These are phyloP conservation scores for Apamea monoglypha DNA, from an alignment of 2,888 invertebrate species.

Conservation along the genomic window DNA sequence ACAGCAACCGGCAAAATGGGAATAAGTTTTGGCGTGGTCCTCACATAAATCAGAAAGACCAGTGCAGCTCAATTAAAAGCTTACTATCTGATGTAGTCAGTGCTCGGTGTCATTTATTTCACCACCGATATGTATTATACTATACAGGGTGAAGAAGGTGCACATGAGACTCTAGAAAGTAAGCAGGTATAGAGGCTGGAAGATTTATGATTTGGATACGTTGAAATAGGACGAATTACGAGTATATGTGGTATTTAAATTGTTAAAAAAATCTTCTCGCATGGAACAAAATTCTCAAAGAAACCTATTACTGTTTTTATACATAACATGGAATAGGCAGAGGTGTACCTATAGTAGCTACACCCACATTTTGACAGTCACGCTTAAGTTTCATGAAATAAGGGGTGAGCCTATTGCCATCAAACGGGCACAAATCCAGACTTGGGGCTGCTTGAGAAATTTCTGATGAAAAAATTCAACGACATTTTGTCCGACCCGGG, in stretches of 20 bases:
- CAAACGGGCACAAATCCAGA: too few relatives aligned
- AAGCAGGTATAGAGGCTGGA: background rate
- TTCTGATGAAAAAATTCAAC: too few relatives aligned
- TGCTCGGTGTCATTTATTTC: conserved; percentile 79
- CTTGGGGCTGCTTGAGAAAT: too few relatives aligned
- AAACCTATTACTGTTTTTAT: background rate
- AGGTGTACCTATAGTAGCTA: too few relatives aligned
- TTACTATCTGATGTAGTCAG: conserved; percentile 84
- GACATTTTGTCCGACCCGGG: too few relatives aligned
- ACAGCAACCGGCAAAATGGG: conserved; percentile 82
- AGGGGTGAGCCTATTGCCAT: too few relatives aligned
- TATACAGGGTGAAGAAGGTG: conserved; percentile 24
- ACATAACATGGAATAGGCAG: too few relatives aligned
- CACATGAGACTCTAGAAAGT: background rate
- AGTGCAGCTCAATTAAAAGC: conserved; percentile 89
- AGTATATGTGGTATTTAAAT: background rate
- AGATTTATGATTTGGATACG: background rate
- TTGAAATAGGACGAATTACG: background rate
- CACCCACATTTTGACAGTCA: too few relatives aligned
- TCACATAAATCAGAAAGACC: conserved; percentile 89
- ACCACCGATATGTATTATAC: conserved; percentile 48
- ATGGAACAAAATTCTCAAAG: background rate
- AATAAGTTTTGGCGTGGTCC: conserved; percentile 88
- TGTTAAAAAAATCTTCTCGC: background rate
- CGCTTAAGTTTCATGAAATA: too few relatives aligned